Evolutionary conservation across 2,797 vertebrate species (phyloP), one percentile per base, ranked within the genome.

Genomic region (Todus mexicanus): DNA sequence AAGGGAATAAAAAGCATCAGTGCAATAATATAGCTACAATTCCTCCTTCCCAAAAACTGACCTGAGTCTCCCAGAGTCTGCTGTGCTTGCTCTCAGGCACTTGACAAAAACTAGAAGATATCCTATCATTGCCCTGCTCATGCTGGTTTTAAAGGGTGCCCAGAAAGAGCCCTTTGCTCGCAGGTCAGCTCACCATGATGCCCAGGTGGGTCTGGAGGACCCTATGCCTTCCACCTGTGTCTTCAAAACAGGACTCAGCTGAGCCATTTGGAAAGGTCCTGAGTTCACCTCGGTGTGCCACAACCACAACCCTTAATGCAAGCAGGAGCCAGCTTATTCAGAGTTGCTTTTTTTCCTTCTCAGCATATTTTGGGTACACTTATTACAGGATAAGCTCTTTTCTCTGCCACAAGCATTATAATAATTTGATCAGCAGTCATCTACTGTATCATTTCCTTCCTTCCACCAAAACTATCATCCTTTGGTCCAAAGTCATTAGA

Each of bases 371-470:
- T 89, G 43, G 12, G 10, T 75, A 15, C 59, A 29, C 22, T 78
- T 69, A 84, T 66, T 81, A 81, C 11, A 78, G 77, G 47, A 84
- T 73, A 72, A 83, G 33, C 11, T 83, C n/a, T 77, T 87, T 74
- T 50, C 35, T 26, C 47, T 80, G 59, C 38, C 57, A 65, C 61
- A 71, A 45, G 25, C 50, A 75, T 71, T 50, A 64, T 29, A 91
- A 63, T 70, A 70, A 74, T 89, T 91, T 77, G 77, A 91, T 83
- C 72, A 89, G 69, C 50, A 71, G 57, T 33, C 69, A 65, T 59
- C 61, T 72, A 86, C 51, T 73, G 19, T 84, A 33, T 66, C 7
- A 94, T 87, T 93, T 93, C 79, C 69, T 94, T 89, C 86, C 71
- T 93, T 83, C 72, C 61, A 87, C 40, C 37, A 85, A 77, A 66